Conservation (phyloP, 2,888 invertebrate genomes). For the Cryptocephalus moraei region DNA sequence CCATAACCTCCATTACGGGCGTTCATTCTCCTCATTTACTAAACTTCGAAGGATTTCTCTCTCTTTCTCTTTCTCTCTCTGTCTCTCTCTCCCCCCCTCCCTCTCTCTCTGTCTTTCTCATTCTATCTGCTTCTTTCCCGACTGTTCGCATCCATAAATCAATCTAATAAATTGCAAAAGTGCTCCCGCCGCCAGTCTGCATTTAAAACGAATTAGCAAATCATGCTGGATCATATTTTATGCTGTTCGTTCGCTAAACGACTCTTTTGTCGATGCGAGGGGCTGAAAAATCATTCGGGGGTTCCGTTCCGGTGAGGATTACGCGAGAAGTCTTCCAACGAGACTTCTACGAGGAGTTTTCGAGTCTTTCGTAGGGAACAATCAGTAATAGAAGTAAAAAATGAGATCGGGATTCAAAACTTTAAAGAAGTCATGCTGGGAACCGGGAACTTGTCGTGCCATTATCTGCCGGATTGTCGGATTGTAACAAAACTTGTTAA, state of each 20-base stretch:
- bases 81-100: too few species aligned
- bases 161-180: slow-evolving; percentile 15
- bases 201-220: slow-evolving; percentile 18
- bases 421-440: too few species aligned
- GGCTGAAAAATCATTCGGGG: background rate
- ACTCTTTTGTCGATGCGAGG: background rate
- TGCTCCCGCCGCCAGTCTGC: slow-evolving; percentile 10
- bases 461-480: too few species aligned
- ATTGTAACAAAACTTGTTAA: too few species aligned
- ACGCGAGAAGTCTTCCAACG: too few species aligned
- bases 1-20: slow-evolving; percentile 8
- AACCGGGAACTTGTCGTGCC: too few species aligned
- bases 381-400: too few species aligned
- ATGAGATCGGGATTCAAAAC: too few species aligned
- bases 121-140: background rate
- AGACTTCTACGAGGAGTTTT: too few species aligned
- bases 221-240: slow-evolving; percentile 21
- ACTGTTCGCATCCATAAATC: slow-evolving; percentile 11
- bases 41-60: slow-evolving; percentile 1
- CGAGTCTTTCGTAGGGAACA: too few species aligned
- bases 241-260: background rate
- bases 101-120: too few species aligned
- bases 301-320: background rate
- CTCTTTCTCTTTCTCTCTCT: too few species aligned
- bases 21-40: slow-evolving; percentile 2